Conservation (phyloP, 2,888 invertebrate genomes). For the Eilema griseolum region DNA sequence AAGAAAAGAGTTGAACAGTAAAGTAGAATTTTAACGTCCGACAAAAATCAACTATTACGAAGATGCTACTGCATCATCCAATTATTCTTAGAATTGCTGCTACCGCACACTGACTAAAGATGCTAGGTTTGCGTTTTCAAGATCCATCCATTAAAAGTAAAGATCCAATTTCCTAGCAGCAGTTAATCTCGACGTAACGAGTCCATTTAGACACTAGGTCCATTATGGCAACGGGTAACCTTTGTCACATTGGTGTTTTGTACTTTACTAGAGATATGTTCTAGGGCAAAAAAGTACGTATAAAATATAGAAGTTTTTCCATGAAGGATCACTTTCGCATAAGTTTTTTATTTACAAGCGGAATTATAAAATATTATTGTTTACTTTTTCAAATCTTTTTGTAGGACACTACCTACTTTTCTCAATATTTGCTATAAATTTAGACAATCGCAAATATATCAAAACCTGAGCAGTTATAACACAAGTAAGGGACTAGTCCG, state of each 20-base stretch:
- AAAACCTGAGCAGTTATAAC: no score
- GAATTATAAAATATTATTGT: no score
- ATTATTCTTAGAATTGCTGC: conserved; percentile 52
- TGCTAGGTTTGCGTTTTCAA: conserved; percentile 60
- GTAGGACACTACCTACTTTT: no score
- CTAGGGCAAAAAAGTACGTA: not conserved
- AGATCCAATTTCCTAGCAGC: conserved; percentile 63
- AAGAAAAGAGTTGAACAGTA: not conserved
- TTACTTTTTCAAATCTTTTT: no score
- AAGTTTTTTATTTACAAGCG: no score
- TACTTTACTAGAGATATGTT: conserved; percentile 24
- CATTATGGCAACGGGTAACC: conserved; percentile 42
- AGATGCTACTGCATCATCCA: conserved; percentile 55
- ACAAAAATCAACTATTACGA: conserved; percentile 18
- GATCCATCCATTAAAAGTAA: conserved; percentile 62
- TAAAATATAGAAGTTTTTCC: no score
- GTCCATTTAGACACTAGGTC: conserved; percentile 54
- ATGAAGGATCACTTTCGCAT: no score
- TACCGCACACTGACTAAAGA: conserved; percentile 45
- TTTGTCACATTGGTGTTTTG: conserved; percentile 12
- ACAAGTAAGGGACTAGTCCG: no score
- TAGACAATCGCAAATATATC: no score
- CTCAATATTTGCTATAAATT: no score
- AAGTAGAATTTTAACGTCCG: no score
- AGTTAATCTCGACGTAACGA: conserved; percentile 65